Percentiles rank a stretch among this genome's conserved stretches.
These are phyloP conservation scores for Leucoraja ocellata DNA, from an alignment of 2,797 vertebrate species.

Conservation along the genomic window DNA sequence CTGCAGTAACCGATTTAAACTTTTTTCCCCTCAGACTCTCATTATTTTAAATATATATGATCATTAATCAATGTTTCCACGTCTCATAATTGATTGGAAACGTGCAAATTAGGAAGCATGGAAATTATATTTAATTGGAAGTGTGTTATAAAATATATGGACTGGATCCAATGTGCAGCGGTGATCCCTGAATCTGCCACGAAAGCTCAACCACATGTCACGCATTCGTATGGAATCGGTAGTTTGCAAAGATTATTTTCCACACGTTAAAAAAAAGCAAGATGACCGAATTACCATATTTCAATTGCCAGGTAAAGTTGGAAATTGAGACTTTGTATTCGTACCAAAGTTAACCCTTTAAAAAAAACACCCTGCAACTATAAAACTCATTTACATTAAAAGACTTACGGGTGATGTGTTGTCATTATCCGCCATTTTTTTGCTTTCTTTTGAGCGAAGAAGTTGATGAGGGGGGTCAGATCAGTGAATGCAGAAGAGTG, in stretches of 20 bases:
- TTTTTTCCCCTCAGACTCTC: not conserved
- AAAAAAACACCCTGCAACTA: not conserved
- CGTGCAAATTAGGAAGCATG: not conserved
- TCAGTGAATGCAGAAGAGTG: not conserved
- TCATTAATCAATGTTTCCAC: not conserved
- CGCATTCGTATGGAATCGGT: not conserved
- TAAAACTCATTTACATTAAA: not conserved
- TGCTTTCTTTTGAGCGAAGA: not conserved
- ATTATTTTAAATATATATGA: not conserved
- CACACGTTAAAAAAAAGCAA: not conserved
- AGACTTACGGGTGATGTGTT: constrained; percentile 14
- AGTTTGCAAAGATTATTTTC: not conserved
- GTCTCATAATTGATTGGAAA: not conserved
- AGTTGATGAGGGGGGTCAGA: not conserved
- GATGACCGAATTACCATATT: not conserved
- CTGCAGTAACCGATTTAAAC: not conserved
- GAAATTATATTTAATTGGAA: not conserved
- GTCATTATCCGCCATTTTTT: not conserved
- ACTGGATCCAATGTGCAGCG: not conserved
- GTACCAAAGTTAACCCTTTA: not conserved
- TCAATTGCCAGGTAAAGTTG: not conserved
- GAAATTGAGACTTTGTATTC: not conserved
- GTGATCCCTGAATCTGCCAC: not conserved
- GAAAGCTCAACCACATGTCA: not conserved
- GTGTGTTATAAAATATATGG: not conserved